phyloP scores from a whole-genome alignment of 2,113 vertebrate species.

The Onychostoma macrolepis region DNA sequence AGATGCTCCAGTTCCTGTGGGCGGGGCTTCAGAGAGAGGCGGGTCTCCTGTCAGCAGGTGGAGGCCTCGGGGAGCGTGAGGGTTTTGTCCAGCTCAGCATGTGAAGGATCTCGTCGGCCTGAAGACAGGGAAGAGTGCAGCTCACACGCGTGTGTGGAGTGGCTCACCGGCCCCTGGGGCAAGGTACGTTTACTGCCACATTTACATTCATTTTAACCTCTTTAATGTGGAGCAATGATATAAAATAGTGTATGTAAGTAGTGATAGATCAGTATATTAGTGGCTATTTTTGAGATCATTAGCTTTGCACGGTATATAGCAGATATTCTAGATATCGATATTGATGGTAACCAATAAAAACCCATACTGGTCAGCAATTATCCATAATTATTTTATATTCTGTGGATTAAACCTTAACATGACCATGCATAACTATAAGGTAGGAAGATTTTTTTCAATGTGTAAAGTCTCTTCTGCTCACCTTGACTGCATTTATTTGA shows the following conservation, averaged over 20 bases:
- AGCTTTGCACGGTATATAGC: background rate
- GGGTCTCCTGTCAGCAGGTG: slow-evolving; percentile 76
- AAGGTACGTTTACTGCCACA: slow-evolving; percentile 70
- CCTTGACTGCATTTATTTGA: background rate
- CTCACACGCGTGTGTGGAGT: slow-evolving; percentile 63
- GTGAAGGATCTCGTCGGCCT: slow-evolving; percentile 65
- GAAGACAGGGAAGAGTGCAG: slow-evolving; percentile 71
- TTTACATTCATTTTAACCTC: background rate
- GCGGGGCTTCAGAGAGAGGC: slow-evolving; percentile 75
- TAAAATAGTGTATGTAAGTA: background rate
- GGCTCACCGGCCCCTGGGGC: slow-evolving; percentile 63
- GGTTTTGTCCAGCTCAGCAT: slow-evolving; percentile 59
- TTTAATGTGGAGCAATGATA: no score
- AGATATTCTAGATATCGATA: background rate
- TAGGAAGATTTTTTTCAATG: no score
- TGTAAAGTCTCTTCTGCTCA: background rate
- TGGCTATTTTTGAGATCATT: background rate
- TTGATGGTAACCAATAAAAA: background rate
- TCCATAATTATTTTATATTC: background rate
- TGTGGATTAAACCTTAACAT: background rate
- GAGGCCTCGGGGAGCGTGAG: slow-evolving; percentile 60
- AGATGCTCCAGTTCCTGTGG: slow-evolving; percentile 84
- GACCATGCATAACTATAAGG: no score
- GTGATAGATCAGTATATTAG: background rate
- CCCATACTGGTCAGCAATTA: background rate